A percentile compares a stretch with the other conserved stretches of the same genome.
These are phyloP conservation scores for Lepidonotus clava DNA, from an alignment of 2,888 invertebrate genomes.

Conservation along the genomic window DNA sequence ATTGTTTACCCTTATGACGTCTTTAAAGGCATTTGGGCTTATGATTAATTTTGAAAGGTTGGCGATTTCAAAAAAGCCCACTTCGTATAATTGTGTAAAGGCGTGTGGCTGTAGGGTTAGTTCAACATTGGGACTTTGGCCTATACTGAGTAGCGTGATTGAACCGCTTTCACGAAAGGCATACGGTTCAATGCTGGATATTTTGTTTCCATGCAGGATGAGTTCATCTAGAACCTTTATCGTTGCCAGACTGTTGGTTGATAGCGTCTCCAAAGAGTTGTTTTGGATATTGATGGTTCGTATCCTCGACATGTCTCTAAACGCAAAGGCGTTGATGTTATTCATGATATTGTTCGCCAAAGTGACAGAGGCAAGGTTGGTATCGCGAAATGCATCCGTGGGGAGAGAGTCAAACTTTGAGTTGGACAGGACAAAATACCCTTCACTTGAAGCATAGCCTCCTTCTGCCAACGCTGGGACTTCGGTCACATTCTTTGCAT, in stretches of 20 bases:
- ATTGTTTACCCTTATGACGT: background rate
- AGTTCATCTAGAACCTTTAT: background rate
- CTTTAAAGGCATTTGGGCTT: background rate
- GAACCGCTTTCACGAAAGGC: slow-evolving; percentile 17
- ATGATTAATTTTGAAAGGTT: slow-evolving; percentile 9
- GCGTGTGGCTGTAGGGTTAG: slow-evolving; percentile 1
- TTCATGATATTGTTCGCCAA: background rate
- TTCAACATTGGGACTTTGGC: background rate
- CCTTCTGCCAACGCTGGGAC: too few relatives aligned
- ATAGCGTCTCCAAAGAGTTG: background rate
- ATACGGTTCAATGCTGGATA: slow-evolving; percentile 33
- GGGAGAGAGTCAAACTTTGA: background rate
- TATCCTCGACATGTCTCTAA: background rate
- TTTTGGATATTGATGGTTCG: background rate
- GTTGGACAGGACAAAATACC: background rate
- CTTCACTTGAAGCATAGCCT: background rate
- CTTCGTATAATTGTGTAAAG: background rate
- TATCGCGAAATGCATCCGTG: background rate
- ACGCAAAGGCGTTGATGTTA: background rate
- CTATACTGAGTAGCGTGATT: background rate
- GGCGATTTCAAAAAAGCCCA: background rate
- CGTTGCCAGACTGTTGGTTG: background rate
- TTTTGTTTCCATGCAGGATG: slow-evolving; percentile 7
- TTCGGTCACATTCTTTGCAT: background rate
- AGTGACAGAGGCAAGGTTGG: slow-evolving; percentile 15